Evolutionary conservation across 1,140 invertebrate species (phyloP), one percentile per base, ranked within the genome.

Genomic region (Scaptomyza pallida): DNA sequence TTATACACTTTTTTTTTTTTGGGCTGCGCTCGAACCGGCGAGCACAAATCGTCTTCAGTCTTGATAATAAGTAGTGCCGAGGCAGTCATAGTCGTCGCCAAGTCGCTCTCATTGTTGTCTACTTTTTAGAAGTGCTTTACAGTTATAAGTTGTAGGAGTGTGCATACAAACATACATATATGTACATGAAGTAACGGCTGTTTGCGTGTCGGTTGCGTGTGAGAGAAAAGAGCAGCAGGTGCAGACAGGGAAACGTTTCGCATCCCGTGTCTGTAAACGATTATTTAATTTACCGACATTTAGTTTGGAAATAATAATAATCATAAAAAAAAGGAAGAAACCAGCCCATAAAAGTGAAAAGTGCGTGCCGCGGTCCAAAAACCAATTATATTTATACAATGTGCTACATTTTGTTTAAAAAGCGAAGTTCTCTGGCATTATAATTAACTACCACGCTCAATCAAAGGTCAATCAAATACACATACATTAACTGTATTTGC

Each of bases 211-310:
- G 3, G 3, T 64, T 83, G 65, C 75, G 64, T 73, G 63, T 33
- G 41, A 47, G 43, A 16, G 16, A 12, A n/a, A n/a, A 12, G 5
- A 51, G 35, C 50, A 62, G 59, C 44, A 26, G 59, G 19, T 15
- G 33, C 26, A 23, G 47, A 2, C 23, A 30, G 30, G 17, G 26
- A 30, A 54, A 40, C 40, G 44, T 30, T n/a, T 57, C 63, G 55
- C 60, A 70, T 70, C 60, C 67, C 30, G 30, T 19, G 62, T 41
- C 43, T 41, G 21, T 35, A 64, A 67, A 33, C 80, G 81, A 86
- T 85, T 85, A 85, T 85, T 85, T 86, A 85, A 85, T 85, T 85
- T 77, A 88, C 50, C 45, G 40, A 48, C 72, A 75, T 75, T 71
- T 30, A 37, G 62, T 62, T 63, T 40, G 55, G 43, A 43, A 35